Base-by-base conservation (phyloP, 2,797 vertebrate genomes). In the Austrolebias charrua region DNA sequence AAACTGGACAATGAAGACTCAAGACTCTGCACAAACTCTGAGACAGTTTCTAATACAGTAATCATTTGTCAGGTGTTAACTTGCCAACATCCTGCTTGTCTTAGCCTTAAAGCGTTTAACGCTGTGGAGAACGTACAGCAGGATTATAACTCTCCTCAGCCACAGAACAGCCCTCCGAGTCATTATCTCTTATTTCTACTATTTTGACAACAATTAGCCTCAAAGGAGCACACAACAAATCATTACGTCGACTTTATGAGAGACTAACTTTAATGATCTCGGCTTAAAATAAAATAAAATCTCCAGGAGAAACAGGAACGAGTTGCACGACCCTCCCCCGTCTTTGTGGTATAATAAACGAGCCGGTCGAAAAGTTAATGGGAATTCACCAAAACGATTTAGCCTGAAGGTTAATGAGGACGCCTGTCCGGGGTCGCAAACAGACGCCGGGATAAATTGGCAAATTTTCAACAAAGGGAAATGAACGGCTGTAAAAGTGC, bases 321-420 rank as follows among this genome's bases (percentile, higher is more conserved):
- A 63, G 67, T 53, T 56, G 12, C 6, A 31, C 56, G 52, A 24
- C 7, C 7, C 16, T 63, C 40, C 16, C 33, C 5, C 45, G 1
- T 44, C 52, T 62, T 71, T 79, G 55, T 65, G 53, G 71, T 54
- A 57, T 69, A 73, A 78, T 68, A 51, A 80, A 79, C 9, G 44
- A 57, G 50, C 46, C 20, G 64, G 29, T 63, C 31, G 2, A 35
- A 57, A 66, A 63, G 75, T 79, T 82, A 86, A 85, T 79, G 77
- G 63, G 71, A 74, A 73, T 80, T 73, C 63, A 46, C 56, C 71
- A 72, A 76, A 84, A 75, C 48, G 68, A 59, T 44, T 73, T 61
- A 56, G 60, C 66, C 64, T 66, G 42, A 69, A 84, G 80, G 86
- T 88, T 88, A 88, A 89, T 84, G 73, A 67, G 58, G 75, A 82